Evolutionary conservation across 2,888 invertebrate species (phyloP).

Genomic region (Gortyna flavago): DNA sequence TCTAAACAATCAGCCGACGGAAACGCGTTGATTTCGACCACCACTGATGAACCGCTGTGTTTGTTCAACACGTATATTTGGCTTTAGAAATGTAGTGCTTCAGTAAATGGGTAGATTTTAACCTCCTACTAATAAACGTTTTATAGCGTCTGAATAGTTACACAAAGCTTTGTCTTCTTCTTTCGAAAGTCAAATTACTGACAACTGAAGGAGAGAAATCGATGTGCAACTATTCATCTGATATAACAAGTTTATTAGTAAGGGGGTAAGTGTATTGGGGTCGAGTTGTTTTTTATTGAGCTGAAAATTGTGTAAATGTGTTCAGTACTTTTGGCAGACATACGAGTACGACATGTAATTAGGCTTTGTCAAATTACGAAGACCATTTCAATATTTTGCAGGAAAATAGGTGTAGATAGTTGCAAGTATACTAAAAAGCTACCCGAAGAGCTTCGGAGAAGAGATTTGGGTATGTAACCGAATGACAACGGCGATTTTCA

Average conservation of each 20-base stretch:
- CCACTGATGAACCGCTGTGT: conserved; percentile 72
- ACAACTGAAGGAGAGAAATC: no score
- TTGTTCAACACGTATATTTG: conserved; percentile 63
- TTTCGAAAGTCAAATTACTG: no score
- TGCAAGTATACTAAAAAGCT: not conserved
- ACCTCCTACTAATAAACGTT: no score
- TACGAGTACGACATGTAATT: not conserved
- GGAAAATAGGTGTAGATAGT: no score
- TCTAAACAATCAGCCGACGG: conserved; percentile 77
- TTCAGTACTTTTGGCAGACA: not conserved
- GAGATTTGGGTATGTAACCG: not conserved
- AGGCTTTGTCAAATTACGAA: not conserved
- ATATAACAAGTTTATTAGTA: no score
- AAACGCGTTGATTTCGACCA: conserved; percentile 73
- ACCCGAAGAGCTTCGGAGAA: no score
- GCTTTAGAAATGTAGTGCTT: conserved; percentile 47
- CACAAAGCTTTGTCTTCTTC: no score
- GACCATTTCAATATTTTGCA: not conserved
- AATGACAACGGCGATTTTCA: not conserved
- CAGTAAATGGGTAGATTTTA: conserved; percentile 33
- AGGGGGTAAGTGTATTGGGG: conserved; percentile 10
- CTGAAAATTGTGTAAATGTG: not conserved
- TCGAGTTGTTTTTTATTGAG: not conserved
- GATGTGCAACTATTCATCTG: no score
- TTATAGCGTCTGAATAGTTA: no score